Percentiles rank a stretch among this genome's conserved stretches.
Conservation (phyloP, 2,797 vertebrate species). For the Cryptoprocta ferox region DNA sequence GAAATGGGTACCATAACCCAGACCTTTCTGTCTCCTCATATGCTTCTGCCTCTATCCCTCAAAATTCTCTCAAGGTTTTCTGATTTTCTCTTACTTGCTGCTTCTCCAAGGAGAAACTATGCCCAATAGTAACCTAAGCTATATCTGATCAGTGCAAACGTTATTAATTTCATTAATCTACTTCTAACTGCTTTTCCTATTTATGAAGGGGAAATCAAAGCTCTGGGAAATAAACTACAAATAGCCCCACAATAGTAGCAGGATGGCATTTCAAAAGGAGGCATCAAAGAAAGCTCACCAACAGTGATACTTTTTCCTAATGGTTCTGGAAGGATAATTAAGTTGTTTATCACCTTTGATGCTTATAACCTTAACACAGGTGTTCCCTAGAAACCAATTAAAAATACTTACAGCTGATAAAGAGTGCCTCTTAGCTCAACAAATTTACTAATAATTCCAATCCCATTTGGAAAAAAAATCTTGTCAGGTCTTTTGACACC, state of each 20-base stretch:
- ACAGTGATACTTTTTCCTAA: constrained; percentile 81
- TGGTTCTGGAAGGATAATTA: constrained; percentile 82
- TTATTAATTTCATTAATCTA: constrained; percentile 71
- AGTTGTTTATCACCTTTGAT: constrained; percentile 84
- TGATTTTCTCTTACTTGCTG: background rate
- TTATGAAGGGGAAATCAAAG: constrained; percentile 73
- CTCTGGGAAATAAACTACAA: constrained; percentile 76
- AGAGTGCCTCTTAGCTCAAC: constrained; percentile 75
- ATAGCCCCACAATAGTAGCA: constrained; percentile 75
- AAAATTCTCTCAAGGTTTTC: background rate
- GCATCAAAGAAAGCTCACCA: constrained; percentile 80
- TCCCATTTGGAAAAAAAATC: constrained; percentile 75
- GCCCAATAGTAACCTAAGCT: background rate
- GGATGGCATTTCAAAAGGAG: constrained; percentile 80
- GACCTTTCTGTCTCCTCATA: background rate
- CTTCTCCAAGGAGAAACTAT: constrained; percentile 35
- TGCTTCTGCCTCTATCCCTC: background rate
- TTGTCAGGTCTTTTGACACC: constrained; percentile 76
- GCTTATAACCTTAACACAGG: constrained; percentile 79
- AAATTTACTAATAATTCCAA: constrained; percentile 80
- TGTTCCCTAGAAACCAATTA: constrained; percentile 84
- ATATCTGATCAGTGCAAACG: constrained; percentile 54
- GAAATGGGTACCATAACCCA: background rate
- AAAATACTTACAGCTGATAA: constrained; percentile 83
- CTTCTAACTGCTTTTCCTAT: constrained; percentile 66